Conservation (phyloP, 2,113 vertebrate genomes). For the Thinocorus orbignyianus region DNA sequence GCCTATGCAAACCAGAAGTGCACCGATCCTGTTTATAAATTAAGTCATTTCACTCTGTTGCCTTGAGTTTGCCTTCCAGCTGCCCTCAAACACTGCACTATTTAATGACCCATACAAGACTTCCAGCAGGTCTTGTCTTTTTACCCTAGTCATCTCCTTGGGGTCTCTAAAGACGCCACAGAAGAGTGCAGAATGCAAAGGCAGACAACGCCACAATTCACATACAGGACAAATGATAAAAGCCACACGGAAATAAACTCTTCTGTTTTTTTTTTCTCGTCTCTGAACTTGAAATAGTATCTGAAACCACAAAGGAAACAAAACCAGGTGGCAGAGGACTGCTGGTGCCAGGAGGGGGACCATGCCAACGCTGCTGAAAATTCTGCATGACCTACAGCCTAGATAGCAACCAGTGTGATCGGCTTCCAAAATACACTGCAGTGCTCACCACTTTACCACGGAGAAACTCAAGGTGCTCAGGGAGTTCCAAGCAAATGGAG, state of each 20-base stretch:
- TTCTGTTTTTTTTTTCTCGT: background rate
- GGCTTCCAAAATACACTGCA: fast-evolving
- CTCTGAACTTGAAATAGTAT: background rate
- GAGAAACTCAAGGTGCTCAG: background rate
- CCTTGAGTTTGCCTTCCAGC: background rate
- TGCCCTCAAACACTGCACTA: background rate
- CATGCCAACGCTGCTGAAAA: background rate
- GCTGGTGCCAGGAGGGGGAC: background rate
- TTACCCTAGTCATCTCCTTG: background rate
- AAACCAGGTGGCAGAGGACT: conserved; percentile 19
- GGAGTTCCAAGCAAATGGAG: background rate
- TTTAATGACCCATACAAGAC: background rate
- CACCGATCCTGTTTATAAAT: background rate
- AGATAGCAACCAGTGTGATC: background rate
- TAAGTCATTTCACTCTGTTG: background rate
- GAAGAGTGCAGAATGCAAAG: fast-evolving
- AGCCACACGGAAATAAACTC: background rate
- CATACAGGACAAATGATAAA: background rate
- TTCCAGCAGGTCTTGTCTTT: background rate
- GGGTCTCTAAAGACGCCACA: background rate
- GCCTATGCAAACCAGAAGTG: background rate
- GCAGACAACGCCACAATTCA: background rate
- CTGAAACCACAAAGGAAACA: conserved; percentile 7
- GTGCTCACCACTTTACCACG: background rate
- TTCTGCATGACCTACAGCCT: background rate